These are phyloP conservation scores for Diphyllodes magnificus DNA, from an alignment of 2,113 vertebrate genomes.

Conservation along the genomic window DNA sequence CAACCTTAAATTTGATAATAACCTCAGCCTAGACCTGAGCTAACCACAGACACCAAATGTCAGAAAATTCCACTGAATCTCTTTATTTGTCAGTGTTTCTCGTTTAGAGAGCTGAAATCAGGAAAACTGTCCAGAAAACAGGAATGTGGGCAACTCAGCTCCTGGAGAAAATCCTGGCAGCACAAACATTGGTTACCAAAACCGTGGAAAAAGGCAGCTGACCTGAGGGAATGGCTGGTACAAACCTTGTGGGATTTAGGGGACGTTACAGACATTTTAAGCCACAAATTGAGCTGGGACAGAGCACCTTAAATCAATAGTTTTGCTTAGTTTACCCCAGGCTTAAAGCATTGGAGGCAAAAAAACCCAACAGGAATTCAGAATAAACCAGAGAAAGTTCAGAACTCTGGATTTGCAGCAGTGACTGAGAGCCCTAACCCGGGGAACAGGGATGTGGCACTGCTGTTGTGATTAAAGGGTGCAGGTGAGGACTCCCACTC, in stretches of 20 bases:
- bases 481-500: not conserved
- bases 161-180: not conserved
- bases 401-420: not conserved
- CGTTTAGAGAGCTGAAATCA: not conserved
- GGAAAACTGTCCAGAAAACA: not conserved
- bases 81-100: not conserved
- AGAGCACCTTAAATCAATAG: not conserved
- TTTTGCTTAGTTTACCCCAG: not conserved
- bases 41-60: not conserved
- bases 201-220: not conserved
- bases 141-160: not conserved
- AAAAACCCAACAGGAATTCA: not conserved
- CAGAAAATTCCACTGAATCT: not conserved
- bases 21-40: not conserved
- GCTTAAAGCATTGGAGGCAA: not conserved
- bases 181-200: not conserved
- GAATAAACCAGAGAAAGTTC: not conserved
- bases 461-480: not conserved
- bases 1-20: not conserved
- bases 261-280: not conserved
- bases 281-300: not conserved
- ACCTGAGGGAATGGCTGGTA: not conserved
- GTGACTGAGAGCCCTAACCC: too few species aligned
- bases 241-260: not conserved
- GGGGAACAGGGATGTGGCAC: fast-evolving